A percentile compares a stretch with the other conserved stretches of the same genome.
These are phyloP conservation scores for Drosophila repleta DNA, from an alignment of 1,140 invertebrate genomes.

Conservation along the genomic window DNA sequence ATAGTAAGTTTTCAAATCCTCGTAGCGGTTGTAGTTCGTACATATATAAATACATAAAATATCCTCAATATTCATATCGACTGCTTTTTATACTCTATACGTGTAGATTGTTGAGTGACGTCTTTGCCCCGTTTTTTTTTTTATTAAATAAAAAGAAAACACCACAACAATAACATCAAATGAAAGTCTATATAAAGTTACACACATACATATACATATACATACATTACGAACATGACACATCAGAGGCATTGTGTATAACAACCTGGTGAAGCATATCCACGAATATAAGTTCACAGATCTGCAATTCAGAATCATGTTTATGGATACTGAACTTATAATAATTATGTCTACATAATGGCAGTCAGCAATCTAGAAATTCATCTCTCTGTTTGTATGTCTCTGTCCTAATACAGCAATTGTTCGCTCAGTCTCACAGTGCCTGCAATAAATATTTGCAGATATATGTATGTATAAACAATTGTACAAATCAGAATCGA, in stretches of 20 bases:
- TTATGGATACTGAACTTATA: too few species aligned
- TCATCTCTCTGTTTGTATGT: slow-evolving; percentile 45
- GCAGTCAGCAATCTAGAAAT: slow-evolving; percentile 39
- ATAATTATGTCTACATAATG: slow-evolving; percentile 22
- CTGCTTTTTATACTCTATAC: slow-evolving; percentile 69
- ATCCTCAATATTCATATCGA: slow-evolving; percentile 60
- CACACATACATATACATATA: slow-evolving; percentile 20
- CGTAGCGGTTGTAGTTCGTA: slow-evolving; percentile 69
- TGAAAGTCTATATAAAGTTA: slow-evolving; percentile 7
- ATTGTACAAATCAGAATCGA: slow-evolving; percentile 40
- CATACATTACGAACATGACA: slow-evolving; percentile 12
- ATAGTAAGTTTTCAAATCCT: slow-evolving; percentile 65
- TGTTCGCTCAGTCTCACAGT: slow-evolving; percentile 10
- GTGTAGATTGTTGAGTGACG: slow-evolving; percentile 77
- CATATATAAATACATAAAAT: slow-evolving; percentile 21
- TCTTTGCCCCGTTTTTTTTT: slow-evolving; percentile 56
- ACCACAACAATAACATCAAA: slow-evolving; percentile 20
- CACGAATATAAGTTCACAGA: not conserved
- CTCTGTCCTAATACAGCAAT: slow-evolving; percentile 28
- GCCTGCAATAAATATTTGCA: slow-evolving; percentile 26
- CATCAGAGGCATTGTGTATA: slow-evolving; percentile 41
- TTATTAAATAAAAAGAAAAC: slow-evolving; percentile 13
- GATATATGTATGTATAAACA: slow-evolving; percentile 33
- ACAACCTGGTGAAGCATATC: slow-evolving; percentile 14
- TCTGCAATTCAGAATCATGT: not conserved